These are phyloP conservation scores for Nerophis lumbriciformis DNA, from an alignment of 2,113 vertebrate species.

Conservation along the genomic window DNA sequence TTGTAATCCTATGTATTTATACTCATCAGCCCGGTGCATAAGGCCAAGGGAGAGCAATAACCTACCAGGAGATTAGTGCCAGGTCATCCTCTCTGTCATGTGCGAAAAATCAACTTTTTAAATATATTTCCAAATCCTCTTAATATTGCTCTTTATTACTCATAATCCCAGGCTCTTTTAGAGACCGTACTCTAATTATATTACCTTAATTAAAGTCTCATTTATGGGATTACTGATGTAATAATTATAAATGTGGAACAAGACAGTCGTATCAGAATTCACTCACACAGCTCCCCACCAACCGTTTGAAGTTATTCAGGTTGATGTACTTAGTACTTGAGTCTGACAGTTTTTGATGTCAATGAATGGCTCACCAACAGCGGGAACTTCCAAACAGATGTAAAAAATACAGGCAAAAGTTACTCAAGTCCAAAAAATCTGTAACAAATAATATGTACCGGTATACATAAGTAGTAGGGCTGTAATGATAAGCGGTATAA, in stretches of 20 bases:
- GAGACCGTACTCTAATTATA: slow-evolving; percentile 48
- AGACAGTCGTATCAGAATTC: slow-evolving; percentile 32
- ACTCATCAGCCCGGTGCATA: slow-evolving; percentile 25
- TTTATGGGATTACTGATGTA: slow-evolving; percentile 42
- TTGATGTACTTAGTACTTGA: background rate
- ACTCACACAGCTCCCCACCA: slow-evolving; percentile 25
- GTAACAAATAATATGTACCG: no score
- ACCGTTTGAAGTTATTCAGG: slow-evolving; percentile 21
- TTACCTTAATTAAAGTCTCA: slow-evolving; percentile 48
- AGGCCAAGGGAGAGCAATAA: slow-evolving; percentile 34
- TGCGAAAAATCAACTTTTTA: background rate
- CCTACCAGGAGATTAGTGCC: slow-evolving; percentile 34
- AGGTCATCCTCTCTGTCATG: slow-evolving; percentile 16
- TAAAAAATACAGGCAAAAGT: no score
- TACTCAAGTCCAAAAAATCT: no score
- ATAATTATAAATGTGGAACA: slow-evolving; percentile 46
- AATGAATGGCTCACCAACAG: no score
- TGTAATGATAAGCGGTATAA: no score
- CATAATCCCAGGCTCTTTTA: slow-evolving; percentile 18
- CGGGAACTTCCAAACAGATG: no score
- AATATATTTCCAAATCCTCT: slow-evolving; percentile 4
- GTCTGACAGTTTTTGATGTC: no score
- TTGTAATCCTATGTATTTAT: slow-evolving; percentile 53
- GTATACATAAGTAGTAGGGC: no score
- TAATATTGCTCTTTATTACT: slow-evolving; percentile 1